Conservation (phyloP, 2,113 vertebrate genomes). For the Syngnathoides biaculeatus region DNA sequence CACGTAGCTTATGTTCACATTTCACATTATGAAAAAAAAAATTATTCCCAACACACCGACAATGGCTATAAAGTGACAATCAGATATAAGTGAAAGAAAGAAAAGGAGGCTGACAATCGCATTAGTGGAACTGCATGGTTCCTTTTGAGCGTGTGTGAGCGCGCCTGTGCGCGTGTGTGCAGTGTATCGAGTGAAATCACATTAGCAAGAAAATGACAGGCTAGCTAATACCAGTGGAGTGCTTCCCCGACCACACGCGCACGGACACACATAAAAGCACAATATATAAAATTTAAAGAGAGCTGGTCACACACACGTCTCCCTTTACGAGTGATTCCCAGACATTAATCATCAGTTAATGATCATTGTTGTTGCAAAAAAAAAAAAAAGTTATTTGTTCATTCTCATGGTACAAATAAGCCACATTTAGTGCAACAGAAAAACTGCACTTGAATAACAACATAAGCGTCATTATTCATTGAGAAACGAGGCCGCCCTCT, state of each 20-base stretch:
- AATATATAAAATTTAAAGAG: background rate
- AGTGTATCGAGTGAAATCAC: background rate
- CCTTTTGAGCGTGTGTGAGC: background rate
- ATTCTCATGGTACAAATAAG: background rate
- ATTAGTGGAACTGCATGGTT: conserved; percentile 13
- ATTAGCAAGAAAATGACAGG: background rate
- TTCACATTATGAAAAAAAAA: conserved; percentile 47
- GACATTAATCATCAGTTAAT: background rate
- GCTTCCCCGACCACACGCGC: background rate
- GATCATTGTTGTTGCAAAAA: background rate
- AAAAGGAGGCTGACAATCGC: conserved; percentile 32
- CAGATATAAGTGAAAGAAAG: conserved; percentile 25
- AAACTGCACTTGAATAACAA: too few relatives aligned
- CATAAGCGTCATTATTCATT: background rate
- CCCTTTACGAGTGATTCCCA: background rate
- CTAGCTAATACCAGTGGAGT: background rate
- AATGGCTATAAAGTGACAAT: conserved; percentile 34
- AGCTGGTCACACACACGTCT: background rate
- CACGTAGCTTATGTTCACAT: background rate
- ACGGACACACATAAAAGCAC: background rate
- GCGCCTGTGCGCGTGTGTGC: background rate
- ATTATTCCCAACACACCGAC: background rate
- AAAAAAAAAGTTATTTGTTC: background rate
- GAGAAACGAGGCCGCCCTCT: background rate
- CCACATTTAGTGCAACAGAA: background rate